Base-by-base conservation (phyloP, 2,888 invertebrate genomes). In the Coenonympha arcania region DNA sequence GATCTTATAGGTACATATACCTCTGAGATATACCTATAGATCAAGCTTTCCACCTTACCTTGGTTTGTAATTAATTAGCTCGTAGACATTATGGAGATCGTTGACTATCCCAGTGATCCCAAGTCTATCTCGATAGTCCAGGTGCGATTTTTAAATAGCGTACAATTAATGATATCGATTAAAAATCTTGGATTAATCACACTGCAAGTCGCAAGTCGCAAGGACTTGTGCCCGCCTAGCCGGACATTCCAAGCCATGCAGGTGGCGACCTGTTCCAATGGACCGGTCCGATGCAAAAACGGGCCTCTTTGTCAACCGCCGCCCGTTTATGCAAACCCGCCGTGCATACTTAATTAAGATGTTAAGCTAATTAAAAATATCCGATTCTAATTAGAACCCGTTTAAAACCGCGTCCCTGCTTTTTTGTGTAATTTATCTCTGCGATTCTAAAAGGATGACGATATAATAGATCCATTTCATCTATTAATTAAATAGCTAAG, bases 181-280 rank as follows among this genome's bases (percentile, higher is more conserved):
- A 50, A 52, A 48, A 50, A 36, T 55, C 50, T 46, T 37, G 44
- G 64, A 67, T 75, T 74, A 73, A 74, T 71, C 64, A 37, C 43
- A 30, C n/a, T n/a, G n/a, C n/a, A n/a, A n/a, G n/a, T n/a, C n/a
- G n/a, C n/a, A n/a, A n/a, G n/a, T 37, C 11, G 37, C 20, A 39
- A 52, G 42, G 49, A 55, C 50, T 43, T 48, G 44, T 24, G 15
- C 31, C 9, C n/a, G n/a, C 8, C 51, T 67, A 63, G 64, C 65
- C 74, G 75, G 71, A 72, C 81, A 79, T 81, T 76, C 79, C 66
- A 63, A 61, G 63, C 57, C 42, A 60, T 67, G 73, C 83, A 82
- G 83, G 83, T 83, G 82, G 72, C 74, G 76, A 79, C 82, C 67
- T 74, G 82, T 79, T 76, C 71, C 24, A 26, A 6, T 28, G 13